These are phyloP conservation scores for Gadus macrocephalus DNA, from an alignment of 2,113 vertebrate genomes.

Conservation along the genomic window DNA sequence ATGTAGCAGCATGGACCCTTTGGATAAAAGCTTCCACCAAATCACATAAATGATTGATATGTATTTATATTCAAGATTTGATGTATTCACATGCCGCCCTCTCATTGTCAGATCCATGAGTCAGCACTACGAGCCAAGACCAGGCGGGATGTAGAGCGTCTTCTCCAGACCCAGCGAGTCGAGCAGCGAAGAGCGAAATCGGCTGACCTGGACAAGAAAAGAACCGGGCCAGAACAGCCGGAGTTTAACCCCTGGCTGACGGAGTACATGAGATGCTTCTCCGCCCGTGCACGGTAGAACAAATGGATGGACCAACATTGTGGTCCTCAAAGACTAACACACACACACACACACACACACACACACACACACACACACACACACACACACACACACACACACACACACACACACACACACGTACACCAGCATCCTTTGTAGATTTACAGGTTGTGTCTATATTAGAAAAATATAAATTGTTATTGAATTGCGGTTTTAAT, in stretches of 20 bases:
- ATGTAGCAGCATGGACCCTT: neutral
- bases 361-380: too few relatives aligned
- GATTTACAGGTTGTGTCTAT: too few relatives aligned
- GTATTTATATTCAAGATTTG: neutral
- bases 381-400: too few relatives aligned
- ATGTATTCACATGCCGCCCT: neutral
- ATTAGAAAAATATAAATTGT: too few relatives aligned
- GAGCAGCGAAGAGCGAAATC: conserved; percentile 75
- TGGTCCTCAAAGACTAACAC: neutral
- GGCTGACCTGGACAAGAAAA: conserved; percentile 69
- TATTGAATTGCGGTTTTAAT: too few relatives aligned
- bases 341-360: neutral
- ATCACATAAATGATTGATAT: neutral
- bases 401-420: too few relatives aligned
- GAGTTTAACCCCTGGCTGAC: conserved; percentile 90
- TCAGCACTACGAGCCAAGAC: conserved; percentile 90
- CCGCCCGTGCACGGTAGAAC: conserved; percentile 76
- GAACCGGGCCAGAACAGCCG: conserved; percentile 52
- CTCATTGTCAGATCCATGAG: conserved; percentile 79
- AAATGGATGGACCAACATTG: too few relatives aligned
- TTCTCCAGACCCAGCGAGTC: conserved; percentile 69
- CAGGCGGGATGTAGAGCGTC: conserved; percentile 84
- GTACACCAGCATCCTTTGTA: too few relatives aligned
- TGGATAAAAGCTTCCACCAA: neutral
- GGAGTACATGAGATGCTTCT: conserved; percentile 95